phyloP scores from a whole-genome alignment of 2,888 invertebrate genomes.

The Pelosia muscerda region DNA sequence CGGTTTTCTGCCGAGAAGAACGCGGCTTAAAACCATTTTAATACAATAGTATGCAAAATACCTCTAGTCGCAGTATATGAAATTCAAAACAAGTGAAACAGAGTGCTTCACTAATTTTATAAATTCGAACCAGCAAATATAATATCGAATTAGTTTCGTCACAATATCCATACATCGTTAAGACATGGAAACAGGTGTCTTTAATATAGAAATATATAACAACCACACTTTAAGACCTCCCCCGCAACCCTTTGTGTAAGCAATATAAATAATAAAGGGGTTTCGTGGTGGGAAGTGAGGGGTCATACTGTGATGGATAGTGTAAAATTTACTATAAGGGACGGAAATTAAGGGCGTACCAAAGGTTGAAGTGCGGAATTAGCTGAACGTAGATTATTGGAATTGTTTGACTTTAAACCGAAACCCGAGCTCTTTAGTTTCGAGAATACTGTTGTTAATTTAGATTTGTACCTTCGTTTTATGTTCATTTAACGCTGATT shows the following conservation, averaged over 20 bases:
- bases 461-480: constrained; percentile 48
- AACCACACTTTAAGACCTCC: constrained; percentile 54
- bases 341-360: constrained; percentile 61
- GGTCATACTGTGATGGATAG: constrained; percentile 58
- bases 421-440: constrained; percentile 55
- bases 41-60: too few relatives aligned
- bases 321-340: constrained; percentile 59
- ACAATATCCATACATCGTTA: constrained; percentile 52
- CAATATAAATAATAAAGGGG: constrained; percentile 12
- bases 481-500: constrained; percentile 31
- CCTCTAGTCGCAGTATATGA: too few relatives aligned
- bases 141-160: constrained; percentile 40
- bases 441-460: constrained; percentile 49
- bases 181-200: constrained; percentile 61
- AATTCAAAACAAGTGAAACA: constrained; percentile 3
- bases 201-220: constrained; percentile 50
- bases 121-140: constrained; percentile 31
- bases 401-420: constrained; percentile 65
- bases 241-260: constrained; percentile 21
- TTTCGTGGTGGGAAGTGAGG: constrained; percentile 36
- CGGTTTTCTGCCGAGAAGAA: too few relatives aligned
- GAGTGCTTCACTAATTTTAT: constrained; percentile 19
- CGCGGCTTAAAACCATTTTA: too few relatives aligned
- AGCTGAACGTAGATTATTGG: constrained; percentile 65
- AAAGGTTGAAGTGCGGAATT: constrained; percentile 62